Base-by-base conservation (phyloP, 2,113 vertebrate species). In the Coracopsis vasa region DNA sequence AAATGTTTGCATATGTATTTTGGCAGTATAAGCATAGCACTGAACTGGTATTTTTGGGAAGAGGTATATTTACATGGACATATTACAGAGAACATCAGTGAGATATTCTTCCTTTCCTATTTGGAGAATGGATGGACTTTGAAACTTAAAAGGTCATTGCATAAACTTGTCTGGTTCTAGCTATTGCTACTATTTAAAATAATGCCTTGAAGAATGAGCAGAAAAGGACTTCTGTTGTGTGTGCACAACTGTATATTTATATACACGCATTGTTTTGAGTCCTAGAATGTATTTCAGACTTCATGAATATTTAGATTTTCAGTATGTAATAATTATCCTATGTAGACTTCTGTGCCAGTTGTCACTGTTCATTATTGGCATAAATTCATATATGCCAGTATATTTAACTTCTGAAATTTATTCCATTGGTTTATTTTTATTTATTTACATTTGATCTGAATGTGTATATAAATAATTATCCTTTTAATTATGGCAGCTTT, bases 401-500 rank as follows among this genome's bases (percentile, higher is more conserved):
- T 50, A 41, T 67, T 91, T 92, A 66, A 79, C 85, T 93, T 56
- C 79, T 95, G 75, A 92, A 91, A 88, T 90, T 28, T 79, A 86
- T 91, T 88, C 88, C 66, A 96, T 75, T 94, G 23, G 51, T 93
- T 91, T 91, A 71, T 97, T 96, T 96, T 71, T 81, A 74, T 94
- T 95, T 92, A 65, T 92, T 95, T 92, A 84, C 39, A 33, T 39
- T 90, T 92, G 64, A 95, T 95, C 73, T 31, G 10, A 91, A 35
- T 94, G 14, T 86, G 72, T 87, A 29, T 51, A 62, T 75, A 88
- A 94, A 62, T 92, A 94, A 86, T 84, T 75, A 54, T n/a, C 58
- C 56, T 75, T 97, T 89, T 92, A 92, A 96, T 97, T 95, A 96
- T 45, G 71, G 50, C 83, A 95, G 56, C 84, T 97, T 97, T 96